These are phyloP conservation scores for Pammene aurita DNA, from an alignment of 2,888 invertebrate genomes.

Conservation along the genomic window DNA sequence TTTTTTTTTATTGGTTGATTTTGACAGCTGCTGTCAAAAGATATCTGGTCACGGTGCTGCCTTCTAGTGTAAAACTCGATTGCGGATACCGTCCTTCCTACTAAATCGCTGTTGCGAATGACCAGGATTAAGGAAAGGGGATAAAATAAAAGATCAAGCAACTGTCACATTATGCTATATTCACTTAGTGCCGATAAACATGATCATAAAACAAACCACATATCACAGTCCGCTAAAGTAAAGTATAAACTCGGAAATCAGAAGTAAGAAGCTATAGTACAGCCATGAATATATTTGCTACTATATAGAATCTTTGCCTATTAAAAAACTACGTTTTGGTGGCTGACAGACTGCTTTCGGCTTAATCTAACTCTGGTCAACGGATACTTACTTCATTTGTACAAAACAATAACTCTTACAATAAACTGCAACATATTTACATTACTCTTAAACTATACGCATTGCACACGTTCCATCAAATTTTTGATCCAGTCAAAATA, in stretches of 20 bases:
- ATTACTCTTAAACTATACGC: slow-evolving; percentile 54
- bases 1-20: too few species aligned
- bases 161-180: slow-evolving; percentile 44
- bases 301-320: slow-evolving; percentile 38
- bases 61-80: too few species aligned
- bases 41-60: too few species aligned
- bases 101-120: too few species aligned
- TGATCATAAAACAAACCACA: slow-evolving; percentile 55
- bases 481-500: slow-evolving; percentile 81
- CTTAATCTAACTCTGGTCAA: slow-evolving; percentile 52
- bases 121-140: not conserved
- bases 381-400: slow-evolving; percentile 56
- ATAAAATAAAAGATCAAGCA: slow-evolving; percentile 30
- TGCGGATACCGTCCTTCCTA: too few species aligned
- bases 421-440: slow-evolving; percentile 61
- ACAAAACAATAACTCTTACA: slow-evolving; percentile 61
- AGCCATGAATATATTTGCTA: slow-evolving; percentile 37
- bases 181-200: slow-evolving; percentile 66
- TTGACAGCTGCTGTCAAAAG: too few species aligned
- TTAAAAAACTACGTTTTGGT: slow-evolving; percentile 38
- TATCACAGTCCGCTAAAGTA: slow-evolving; percentile 64
- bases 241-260: slow-evolving; percentile 41
- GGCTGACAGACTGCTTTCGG: slow-evolving; percentile 42
- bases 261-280: slow-evolving; percentile 43
- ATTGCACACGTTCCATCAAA: slow-evolving; percentile 76